Base-by-base conservation (phyloP, 2,113 vertebrate species). In the Cyanoderma ruficeps region DNA sequence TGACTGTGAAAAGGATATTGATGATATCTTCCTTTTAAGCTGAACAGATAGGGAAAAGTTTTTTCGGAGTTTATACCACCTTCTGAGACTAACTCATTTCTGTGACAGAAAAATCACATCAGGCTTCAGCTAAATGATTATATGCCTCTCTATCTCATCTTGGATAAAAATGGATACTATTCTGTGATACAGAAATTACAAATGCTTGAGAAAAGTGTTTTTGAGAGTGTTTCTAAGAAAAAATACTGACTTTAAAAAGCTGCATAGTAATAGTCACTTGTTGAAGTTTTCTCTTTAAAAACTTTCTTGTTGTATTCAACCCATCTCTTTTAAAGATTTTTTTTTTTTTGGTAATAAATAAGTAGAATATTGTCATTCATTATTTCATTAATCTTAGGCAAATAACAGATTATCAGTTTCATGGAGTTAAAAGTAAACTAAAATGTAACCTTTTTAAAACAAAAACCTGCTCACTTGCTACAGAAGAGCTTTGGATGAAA, bases 391-490 rank as follows among this genome's bases (percentile, higher is more conserved):
- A 96, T 96, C 94, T 89, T 89, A 22, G 78, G 61, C 39, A 59
- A 96, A 85, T 95, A 96, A 93, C 78, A 95, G 88, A 93, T 97
- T 96, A 97, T 96, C 91, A 88, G 93, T 95, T 97, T 96, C 95
- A 96, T 97, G 94, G 90, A 96, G 89, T 94, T 91, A 94, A 94
- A 96, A 95, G 88, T 97, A 95, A 96, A 95, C 94, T 94, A 95
- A 88, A 96, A 79, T 59, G 35, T 96, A 97, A 96, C 94, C 93
- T 97, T 96, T 96, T 96, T 61, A 95, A 94, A 97, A 97, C 93
- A 95, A 95, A 96, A 97, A 91, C 86, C 91, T 97, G 91, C 84
- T 94, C 82, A 67, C 94, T 97, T 95, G 90, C 87, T 92, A 93
- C 64, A 80, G 92, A 94, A 96, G 87, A 95, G 87, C 94, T 97